Evolutionary conservation across 2,888 invertebrate species (phyloP).

Genomic region (Germaria angustata): DNA sequence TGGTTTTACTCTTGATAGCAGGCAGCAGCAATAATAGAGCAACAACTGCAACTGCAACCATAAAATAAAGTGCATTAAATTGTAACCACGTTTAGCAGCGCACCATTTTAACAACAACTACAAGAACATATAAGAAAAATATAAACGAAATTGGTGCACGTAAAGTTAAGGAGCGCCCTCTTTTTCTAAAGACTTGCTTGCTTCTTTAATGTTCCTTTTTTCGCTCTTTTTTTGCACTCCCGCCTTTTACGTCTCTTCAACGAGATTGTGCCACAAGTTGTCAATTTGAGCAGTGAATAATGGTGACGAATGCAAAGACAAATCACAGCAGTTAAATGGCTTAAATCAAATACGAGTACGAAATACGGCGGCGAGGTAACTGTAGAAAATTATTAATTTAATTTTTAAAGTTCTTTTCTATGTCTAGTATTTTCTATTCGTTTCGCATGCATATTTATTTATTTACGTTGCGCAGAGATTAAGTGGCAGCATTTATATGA

Average conservation of each 20-base stretch:
- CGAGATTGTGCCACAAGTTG: slow-evolving; percentile 23
- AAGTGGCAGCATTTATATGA: slow-evolving; percentile 58
- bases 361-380: slow-evolving; percentile 53
- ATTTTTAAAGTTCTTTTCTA: slow-evolving; percentile 36
- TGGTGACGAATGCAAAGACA: slow-evolving; percentile 62
- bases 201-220: slow-evolving; percentile 6
- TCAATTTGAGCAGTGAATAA: slow-evolving; percentile 46
- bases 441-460: neutral
- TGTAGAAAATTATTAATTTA: slow-evolving; percentile 64
- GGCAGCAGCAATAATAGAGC: slow-evolving; percentile 25
- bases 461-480: slow-evolving; percentile 30
- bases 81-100: slow-evolving; percentile 43
- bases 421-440: neutral
- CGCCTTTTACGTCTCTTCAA: slow-evolving; percentile 10
- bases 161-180: slow-evolving; percentile 63
- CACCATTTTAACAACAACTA: neutral
- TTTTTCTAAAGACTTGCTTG: slow-evolving; percentile 45
- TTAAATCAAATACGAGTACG: slow-evolving; percentile 38
- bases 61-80: slow-evolving; percentile 52
- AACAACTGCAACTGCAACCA: slow-evolving; percentile 6
- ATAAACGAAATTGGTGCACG: slow-evolving; percentile 57
- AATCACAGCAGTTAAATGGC: slow-evolving; percentile 48
- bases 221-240: neutral
- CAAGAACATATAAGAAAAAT: neutral
- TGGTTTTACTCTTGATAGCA: slow-evolving; percentile 32